A percentile compares a stretch with the other conserved stretches of the same genome.
Evolutionary conservation across 2,797 vertebrate species (phyloP).

Genomic region (Bradypodion ventrale): DNA sequence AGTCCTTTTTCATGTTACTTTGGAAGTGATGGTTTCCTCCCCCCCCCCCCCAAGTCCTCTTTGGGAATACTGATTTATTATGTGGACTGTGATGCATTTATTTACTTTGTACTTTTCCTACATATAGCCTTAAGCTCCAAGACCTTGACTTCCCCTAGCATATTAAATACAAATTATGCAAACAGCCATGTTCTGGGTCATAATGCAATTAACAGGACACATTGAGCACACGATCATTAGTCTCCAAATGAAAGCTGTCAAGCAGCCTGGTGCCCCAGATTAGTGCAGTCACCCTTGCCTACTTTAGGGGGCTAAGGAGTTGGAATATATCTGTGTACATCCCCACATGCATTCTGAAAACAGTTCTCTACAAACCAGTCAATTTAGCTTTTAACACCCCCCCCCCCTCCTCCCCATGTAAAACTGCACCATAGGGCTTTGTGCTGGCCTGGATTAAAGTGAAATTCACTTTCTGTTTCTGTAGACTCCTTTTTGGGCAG

Average conservation of each 20-base stretch:
- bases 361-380: background rate
- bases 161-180: slow-evolving; percentile 72
- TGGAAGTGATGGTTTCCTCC: slow-evolving; percentile 43
- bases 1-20: slow-evolving; percentile 54
- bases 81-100: slow-evolving; percentile 28
- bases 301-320: background rate
- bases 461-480: too few relatives aligned
- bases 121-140: slow-evolving; percentile 40
- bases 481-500: too few relatives aligned
- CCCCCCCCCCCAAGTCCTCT: slow-evolving; percentile 38
- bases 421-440: too few relatives aligned
- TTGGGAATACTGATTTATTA: slow-evolving; percentile 49
- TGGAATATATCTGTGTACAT: background rate
- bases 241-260: slow-evolving; percentile 55
- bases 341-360: background rate
- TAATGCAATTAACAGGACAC: slow-evolving; percentile 68
- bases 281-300: background rate
- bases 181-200: slow-evolving; percentile 54
- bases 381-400: background rate
- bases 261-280: slow-evolving; percentile 7
- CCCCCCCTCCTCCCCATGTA: background rate
- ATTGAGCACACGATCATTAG: slow-evolving; percentile 59
- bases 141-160: slow-evolving; percentile 69
- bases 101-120: slow-evolving; percentile 6
- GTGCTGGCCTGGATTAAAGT: too few relatives aligned